Conservation (phyloP, 2,888 invertebrate species). For the Chrysomela aeneicollis region DNA sequence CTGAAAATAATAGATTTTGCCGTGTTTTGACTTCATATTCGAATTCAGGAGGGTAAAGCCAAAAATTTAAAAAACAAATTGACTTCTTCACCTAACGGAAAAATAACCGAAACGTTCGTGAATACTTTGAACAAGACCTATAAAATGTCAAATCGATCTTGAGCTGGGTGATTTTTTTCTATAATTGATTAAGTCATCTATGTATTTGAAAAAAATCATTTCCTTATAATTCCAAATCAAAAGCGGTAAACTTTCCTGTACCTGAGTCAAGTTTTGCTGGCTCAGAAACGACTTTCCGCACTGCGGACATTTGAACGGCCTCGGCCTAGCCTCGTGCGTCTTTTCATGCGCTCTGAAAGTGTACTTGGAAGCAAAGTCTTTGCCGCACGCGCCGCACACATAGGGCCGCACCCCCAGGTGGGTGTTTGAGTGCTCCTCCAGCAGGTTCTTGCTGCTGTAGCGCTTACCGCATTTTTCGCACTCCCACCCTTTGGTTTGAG, state of each 20-base stretch:
- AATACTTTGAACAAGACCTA: no score
- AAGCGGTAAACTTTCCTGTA: not conserved
- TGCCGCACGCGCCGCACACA: slow-evolving; percentile 71
- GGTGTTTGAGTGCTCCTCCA: slow-evolving; percentile 77
- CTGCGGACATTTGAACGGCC: slow-evolving; percentile 73
- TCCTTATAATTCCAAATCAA: no score
- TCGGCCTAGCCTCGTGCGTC: slow-evolving; percentile 73
- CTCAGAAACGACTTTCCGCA: slow-evolving; percentile 80
- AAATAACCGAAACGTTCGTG: no score
- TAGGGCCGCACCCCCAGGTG: slow-evolving; percentile 76
- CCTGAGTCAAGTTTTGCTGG: slow-evolving; percentile 71
- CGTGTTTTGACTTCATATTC: no score
- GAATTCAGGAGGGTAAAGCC: no score
- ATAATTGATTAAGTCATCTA: no score
- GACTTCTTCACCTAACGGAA: no score
- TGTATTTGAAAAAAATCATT: no score
- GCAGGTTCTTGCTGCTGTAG: slow-evolving; percentile 73
- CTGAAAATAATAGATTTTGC: no score
- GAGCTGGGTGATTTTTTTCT: no score
- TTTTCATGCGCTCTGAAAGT: slow-evolving; percentile 78
- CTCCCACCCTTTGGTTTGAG: slow-evolving; percentile 68
- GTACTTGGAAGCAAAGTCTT: slow-evolving; percentile 82
- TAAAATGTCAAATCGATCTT: no score
- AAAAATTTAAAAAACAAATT: no score
- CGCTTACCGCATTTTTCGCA: slow-evolving; percentile 73